These are phyloP conservation scores for Pocillopora verrucosa DNA, from an alignment of 64 coral and sea anemone species.

Conservation along the genomic window DNA sequence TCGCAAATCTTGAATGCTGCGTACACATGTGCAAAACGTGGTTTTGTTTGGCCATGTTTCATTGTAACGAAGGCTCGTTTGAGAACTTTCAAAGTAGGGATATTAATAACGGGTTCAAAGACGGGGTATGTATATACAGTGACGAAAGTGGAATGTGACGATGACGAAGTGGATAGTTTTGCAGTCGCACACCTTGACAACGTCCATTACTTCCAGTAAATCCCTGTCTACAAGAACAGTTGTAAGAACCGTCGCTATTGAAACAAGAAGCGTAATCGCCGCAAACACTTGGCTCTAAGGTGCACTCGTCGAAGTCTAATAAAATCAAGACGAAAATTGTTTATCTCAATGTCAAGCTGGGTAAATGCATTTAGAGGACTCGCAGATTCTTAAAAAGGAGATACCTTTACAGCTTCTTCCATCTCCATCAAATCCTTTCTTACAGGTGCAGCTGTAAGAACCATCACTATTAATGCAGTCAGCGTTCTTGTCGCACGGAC, in stretches of 20 bases:
- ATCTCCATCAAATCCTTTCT: constrained; percentile 11
- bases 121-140: too few species aligned
- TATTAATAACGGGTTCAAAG: too few species aligned
- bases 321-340: not conserved
- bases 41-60: too few species aligned
- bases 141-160: too few species aligned
- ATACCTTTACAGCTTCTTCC: constrained; percentile 16
- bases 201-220: not conserved
- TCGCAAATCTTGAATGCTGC: too few species aligned
- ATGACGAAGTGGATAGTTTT: too few species aligned
- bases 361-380: not conserved
- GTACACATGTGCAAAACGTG: too few species aligned
- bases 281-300: not conserved
- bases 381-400: not conserved
- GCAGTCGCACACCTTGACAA: too few species aligned
- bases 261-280: not conserved
- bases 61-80: too few species aligned
- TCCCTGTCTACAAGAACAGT: constrained; percentile 11
- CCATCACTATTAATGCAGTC: constrained; percentile 13
- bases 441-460: constrained; percentile 14
- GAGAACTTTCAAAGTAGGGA: too few species aligned
- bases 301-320: constrained; percentile 17
- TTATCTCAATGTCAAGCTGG: too few species aligned
- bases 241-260: constrained; percentile 2
- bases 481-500: constrained; percentile 20